These are phyloP conservation scores for Eudemis profundana DNA, from an alignment of 2,888 invertebrate genomes.

Conservation along the genomic window DNA sequence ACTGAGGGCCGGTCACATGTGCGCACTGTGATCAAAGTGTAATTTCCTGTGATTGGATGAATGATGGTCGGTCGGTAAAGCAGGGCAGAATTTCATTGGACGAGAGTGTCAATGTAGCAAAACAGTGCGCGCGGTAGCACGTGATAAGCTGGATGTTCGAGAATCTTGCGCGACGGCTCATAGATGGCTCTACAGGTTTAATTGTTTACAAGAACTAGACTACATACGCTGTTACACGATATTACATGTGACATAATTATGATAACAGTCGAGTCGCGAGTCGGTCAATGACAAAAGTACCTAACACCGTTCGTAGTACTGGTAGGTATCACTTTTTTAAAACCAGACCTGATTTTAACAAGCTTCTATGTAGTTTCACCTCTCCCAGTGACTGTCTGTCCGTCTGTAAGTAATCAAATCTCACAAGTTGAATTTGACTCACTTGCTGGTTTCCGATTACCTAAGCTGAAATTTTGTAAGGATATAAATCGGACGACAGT, in stretches of 20 bases:
- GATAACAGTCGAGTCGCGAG: neutral
- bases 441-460: no score
- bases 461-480: no score
- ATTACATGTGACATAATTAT: slow-evolving; percentile 29
- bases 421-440: no score
- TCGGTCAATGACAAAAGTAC: slow-evolving; percentile 15
- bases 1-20: slow-evolving; percentile 74
- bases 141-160: slow-evolving; percentile 62
- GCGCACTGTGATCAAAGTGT: slow-evolving; percentile 65
- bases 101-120: slow-evolving; percentile 53
- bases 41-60: slow-evolving; percentile 65
- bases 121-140: slow-evolving; percentile 61
- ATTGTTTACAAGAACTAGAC: slow-evolving; percentile 64
- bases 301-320: no score
- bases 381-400: no score
- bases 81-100: slow-evolving; percentile 60
- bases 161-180: slow-evolving; percentile 33
- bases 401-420: no score
- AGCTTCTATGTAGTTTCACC: no score
- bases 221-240: slow-evolving; percentile 5
- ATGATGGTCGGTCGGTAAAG: slow-evolving; percentile 55
- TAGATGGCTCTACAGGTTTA: slow-evolving; percentile 64
- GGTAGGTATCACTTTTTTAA: no score
- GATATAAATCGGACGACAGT: no score
- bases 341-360: no score